Conservation (phyloP, 2,113 vertebrate genomes). For the Mionectes macconnelli region DNA sequence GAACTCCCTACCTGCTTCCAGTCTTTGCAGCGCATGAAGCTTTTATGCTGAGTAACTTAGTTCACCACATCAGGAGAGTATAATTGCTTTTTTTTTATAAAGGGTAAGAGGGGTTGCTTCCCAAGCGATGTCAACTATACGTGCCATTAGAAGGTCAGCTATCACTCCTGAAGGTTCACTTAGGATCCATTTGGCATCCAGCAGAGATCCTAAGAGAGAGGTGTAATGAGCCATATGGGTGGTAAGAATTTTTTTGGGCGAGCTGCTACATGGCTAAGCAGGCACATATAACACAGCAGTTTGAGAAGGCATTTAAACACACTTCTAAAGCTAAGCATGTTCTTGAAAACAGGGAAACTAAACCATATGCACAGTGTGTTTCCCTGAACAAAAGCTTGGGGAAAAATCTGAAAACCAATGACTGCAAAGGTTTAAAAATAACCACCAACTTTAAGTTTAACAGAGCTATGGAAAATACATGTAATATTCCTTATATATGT, state of each 20-base stretch:
- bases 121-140: background rate
- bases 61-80: background rate
- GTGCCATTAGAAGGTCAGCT: background rate
- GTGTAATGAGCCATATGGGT: conserved; percentile 39
- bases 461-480: background rate
- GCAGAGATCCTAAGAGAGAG: background rate
- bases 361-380: background rate
- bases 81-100: background rate
- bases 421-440: conserved; percentile 1
- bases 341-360: conserved; percentile 19
- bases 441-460: background rate
- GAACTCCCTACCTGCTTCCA: background rate
- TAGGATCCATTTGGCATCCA: conserved; percentile 18
- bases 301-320: conserved; percentile 19
- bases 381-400: background rate
- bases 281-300: conserved; percentile 13
- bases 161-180: background rate
- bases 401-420: background rate
- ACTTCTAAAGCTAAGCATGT: background rate
- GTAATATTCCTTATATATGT: background rate
- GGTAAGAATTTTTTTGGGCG: conserved; percentile 16
- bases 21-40: background rate
- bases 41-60: background rate
- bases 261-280: conserved; percentile 8
- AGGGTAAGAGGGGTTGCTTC: background rate